phyloP scores from a whole-genome alignment of 2,113 vertebrate genomes.

The Gasterosteus nipponicus region DNA sequence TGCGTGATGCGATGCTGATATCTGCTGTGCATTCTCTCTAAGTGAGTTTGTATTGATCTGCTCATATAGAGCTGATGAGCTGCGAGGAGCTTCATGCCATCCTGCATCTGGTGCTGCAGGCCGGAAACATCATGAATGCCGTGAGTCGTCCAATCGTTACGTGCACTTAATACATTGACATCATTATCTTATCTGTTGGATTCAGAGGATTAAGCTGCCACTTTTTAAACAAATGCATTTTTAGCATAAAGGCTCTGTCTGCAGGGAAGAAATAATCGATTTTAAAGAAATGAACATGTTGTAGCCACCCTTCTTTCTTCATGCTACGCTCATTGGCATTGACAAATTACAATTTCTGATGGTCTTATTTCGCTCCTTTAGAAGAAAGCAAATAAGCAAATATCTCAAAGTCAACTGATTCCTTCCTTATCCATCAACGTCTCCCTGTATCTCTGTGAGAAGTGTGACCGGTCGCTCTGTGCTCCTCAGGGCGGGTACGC shows the following conservation, averaged over 20 bases:
- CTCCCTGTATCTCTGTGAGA: neutral
- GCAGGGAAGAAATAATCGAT: neutral
- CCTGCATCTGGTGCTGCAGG: conserved; percentile 95
- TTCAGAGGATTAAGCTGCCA: neutral
- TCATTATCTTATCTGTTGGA: neutral
- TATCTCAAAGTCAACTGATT: neutral
- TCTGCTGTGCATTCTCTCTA: conserved; percentile 11
- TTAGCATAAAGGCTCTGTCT: neutral
- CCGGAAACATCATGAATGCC: conserved; percentile 98
- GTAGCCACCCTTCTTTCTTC: neutral
- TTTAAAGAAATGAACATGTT: neutral
- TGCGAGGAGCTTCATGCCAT: conserved; percentile 97
- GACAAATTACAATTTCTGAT: neutral
- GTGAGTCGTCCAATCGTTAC: conserved; percentile 83
- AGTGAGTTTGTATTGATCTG: conserved; percentile 44
- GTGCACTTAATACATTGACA: neutral
- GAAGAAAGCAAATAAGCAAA: neutral
- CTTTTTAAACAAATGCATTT: too few species aligned
- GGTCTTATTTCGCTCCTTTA: neutral
- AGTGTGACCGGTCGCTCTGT: neutral
- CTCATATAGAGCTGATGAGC: conserved; percentile 87
- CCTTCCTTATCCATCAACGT: neutral
- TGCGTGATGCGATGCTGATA: neutral
- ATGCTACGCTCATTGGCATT: neutral
- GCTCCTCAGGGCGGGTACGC: conserved; percentile 92